phyloP scores from a whole-genome alignment of 1,140 invertebrate genomes.

The Heterodera schachtii region DNA sequence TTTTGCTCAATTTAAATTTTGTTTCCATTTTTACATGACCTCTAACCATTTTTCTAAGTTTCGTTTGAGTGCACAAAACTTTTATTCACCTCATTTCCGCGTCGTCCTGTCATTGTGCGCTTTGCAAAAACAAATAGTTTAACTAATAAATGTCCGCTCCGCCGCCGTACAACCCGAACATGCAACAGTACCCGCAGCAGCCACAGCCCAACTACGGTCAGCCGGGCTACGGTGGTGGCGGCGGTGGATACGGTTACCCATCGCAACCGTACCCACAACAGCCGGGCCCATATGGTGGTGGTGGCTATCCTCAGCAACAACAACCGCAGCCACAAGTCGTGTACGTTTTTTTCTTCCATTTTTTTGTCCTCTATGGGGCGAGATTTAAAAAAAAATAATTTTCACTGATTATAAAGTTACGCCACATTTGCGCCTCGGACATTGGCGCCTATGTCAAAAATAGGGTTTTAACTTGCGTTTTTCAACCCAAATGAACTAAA shows the following conservation, averaged over 20 bases:
- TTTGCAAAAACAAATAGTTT: neutral
- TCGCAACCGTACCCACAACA: slow-evolving; percentile 32
- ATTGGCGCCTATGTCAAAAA: too few species aligned
- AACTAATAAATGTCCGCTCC: slow-evolving; percentile 33
- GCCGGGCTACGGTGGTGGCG: slow-evolving; percentile 32
- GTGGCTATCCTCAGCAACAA: slow-evolving; percentile 37
- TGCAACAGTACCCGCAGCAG: slow-evolving; percentile 27
- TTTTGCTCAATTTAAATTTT: too few species aligned
- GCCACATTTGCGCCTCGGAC: too few species aligned
- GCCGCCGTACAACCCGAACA: slow-evolving; percentile 35
- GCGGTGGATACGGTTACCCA: slow-evolving; percentile 25
- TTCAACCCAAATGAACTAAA: neutral
- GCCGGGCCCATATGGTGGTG: slow-evolving; percentile 12
- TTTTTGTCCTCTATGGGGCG: too few species aligned
- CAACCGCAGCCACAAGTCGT: slow-evolving; percentile 47
- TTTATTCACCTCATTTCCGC: neutral
- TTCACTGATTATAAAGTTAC: too few species aligned
- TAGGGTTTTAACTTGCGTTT: too few species aligned
- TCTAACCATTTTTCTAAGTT: too few species aligned
- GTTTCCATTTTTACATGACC: too few species aligned
- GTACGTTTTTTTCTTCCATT: slow-evolving; percentile 22
- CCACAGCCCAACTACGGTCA: slow-evolving; percentile 38
- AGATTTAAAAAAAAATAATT: too few species aligned
- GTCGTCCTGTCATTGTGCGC: neutral
- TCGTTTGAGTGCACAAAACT: neutral